phyloP scores from a whole-genome alignment of 2,888 invertebrate genomes.

The Ypsolopha sequella region DNA sequence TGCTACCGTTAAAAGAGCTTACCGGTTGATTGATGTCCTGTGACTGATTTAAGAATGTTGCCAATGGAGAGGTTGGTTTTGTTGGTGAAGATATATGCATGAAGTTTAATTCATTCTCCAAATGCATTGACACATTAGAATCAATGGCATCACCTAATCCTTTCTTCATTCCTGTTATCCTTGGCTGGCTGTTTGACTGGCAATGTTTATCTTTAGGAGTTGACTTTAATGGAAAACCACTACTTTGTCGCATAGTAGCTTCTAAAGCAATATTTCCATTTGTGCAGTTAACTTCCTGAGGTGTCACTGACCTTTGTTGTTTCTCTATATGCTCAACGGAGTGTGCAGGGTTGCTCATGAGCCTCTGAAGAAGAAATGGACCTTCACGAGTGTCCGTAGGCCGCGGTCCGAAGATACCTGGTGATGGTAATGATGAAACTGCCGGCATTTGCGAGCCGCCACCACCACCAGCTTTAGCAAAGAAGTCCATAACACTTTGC shows the following conservation, averaged over 20 bases:
- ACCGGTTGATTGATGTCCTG: conserved; percentile 49
- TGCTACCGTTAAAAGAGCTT: conserved; percentile 42
- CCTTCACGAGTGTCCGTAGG: conserved; percentile 69
- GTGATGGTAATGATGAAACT: conserved; percentile 57
- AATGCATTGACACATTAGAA: conserved; percentile 44
- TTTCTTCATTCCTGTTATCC: conserved; percentile 44
- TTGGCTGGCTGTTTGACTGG: conserved; percentile 34
- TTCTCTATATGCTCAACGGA: conserved; percentile 91
- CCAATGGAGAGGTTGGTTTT: conserved; percentile 67
- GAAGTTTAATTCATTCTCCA: conserved; percentile 66
- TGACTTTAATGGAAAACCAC: conserved; percentile 48
- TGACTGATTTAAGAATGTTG: conserved; percentile 63
- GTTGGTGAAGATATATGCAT: conserved; percentile 64
- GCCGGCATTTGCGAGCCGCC: conserved; percentile 66
- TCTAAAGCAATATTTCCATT: conserved; percentile 47
- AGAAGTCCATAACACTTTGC: conserved; percentile 90
- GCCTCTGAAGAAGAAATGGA: conserved; percentile 77
- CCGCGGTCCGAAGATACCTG: conserved; percentile 57
- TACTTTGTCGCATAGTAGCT: conserved; percentile 38
- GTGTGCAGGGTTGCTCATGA: conserved; percentile 88
- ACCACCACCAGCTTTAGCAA: conserved; percentile 79
- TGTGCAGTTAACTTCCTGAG: conserved; percentile 63
- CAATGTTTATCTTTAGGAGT: conserved; percentile 46
- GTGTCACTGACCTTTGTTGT: conserved; percentile 82
- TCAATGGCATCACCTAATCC: conserved; percentile 34